Base-by-base conservation (phyloP, 1,140 invertebrate species). In the Megathymus violae region DNA sequence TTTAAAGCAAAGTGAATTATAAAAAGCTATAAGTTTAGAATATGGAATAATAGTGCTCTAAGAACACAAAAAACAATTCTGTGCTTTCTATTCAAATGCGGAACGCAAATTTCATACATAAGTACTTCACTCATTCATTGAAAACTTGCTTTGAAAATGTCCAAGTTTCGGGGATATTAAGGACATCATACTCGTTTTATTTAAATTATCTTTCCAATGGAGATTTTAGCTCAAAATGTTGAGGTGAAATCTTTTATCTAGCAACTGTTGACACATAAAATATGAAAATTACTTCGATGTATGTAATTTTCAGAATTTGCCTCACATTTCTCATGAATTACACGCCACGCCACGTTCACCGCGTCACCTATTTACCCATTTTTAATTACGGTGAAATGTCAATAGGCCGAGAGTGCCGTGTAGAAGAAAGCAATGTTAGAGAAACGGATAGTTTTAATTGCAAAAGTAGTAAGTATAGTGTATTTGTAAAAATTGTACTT, bases 81-180 rank as follows among this genome's bases (percentile, higher is more conserved):
- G 15, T 52, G 15, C 40, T 52, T 52, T 52, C 50, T 40, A 52
- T 52, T 52, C 50, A 40, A 52, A 40, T 40, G 17, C n/a, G 31
- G 14, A 40, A 52, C 15, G 31, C 16, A 40, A 52, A 52, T 44
- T 38, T 51, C 34, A 51, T 52, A 10, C 34, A 52, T 34, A 40
- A 52, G 38, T 38, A 38, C 34, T 38, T 10, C 27, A 22, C 11
- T 22, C 27, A 27, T 25, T 47, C 44, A 10, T n/a, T n/a, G n/a
- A 19, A 22, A 52, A 5, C n/a, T 13, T 11, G 7, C n/a, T 47
- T 25, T 47, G 44, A n/a, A 47, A 44, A 47, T 47, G n/a, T 25
- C n/a, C 0, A 47, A 25, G 22, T 47, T 47, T 27, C 16, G 19
- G 44, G 10, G 7, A 16, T 13, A n/a, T 31, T 31, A 31, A 31